Conservation (phyloP, 1,140 invertebrate species). For the Drosophila dunni region DNA sequence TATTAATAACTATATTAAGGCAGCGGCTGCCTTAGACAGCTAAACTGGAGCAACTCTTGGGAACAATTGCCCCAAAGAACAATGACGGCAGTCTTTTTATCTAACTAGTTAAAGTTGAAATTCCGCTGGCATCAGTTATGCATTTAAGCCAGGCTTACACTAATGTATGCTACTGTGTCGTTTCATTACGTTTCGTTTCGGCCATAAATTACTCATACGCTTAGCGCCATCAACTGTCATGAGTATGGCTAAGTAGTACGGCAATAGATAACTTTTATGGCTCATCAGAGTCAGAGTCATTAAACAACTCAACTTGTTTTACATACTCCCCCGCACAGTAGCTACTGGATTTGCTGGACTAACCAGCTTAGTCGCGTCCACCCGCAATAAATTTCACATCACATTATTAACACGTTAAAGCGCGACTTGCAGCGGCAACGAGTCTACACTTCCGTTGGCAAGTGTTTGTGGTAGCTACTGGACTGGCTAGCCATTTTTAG, state of each 20-base stretch:
- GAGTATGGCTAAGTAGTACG: slow-evolving; percentile 41
- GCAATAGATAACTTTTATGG: slow-evolving; percentile 73
- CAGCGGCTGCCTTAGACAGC: neutral
- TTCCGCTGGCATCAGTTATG: slow-evolving; percentile 58
- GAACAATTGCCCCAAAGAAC: slow-evolving; percentile 46
- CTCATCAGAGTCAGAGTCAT: slow-evolving; percentile 72
- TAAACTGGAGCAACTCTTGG: slow-evolving; percentile 62
- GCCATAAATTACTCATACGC: slow-evolving; percentile 61
- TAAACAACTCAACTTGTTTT: slow-evolving; percentile 62
- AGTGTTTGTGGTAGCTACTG: neutral
- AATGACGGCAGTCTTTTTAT: slow-evolving; percentile 37
- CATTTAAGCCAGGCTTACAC: slow-evolving; percentile 41
- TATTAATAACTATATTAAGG: slow-evolving; percentile 31
- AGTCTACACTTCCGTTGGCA: neutral
- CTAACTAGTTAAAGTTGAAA: slow-evolving; percentile 6
- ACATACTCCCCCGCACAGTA: slow-evolving; percentile 32
- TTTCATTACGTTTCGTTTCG: slow-evolving; percentile 32
- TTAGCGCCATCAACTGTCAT: slow-evolving; percentile 72
- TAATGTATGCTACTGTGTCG: slow-evolving; percentile 68
- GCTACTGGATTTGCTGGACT: slow-evolving; percentile 29
- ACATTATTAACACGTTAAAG: slow-evolving; percentile 79
- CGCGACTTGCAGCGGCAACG: slow-evolving; percentile 50
- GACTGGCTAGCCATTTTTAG: slow-evolving; percentile 59
- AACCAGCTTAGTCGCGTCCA: slow-evolving; percentile 75
- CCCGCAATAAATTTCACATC: slow-evolving; percentile 78